Evolutionary conservation across 1,140 invertebrate species (phyloP).

Genomic region (Chrysopa pallens): DNA sequence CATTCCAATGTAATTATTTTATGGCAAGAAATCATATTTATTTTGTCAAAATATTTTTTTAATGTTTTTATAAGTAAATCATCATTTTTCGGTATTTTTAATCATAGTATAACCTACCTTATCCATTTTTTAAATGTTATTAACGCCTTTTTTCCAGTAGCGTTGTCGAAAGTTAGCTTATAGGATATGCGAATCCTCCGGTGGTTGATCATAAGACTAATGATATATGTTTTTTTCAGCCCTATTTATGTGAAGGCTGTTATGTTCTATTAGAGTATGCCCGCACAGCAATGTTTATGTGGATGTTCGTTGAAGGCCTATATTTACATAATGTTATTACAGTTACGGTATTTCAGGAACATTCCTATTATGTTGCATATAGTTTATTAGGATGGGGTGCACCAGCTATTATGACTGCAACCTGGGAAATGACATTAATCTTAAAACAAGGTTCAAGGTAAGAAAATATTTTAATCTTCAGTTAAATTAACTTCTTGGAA

Average conservation of each 20-base stretch:
- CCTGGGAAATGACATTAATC: conserved; percentile 50
- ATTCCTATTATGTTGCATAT: conserved; percentile 50
- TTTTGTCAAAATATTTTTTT: no score
- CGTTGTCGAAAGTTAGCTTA: no score
- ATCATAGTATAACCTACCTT: no score
- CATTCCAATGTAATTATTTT: no score
- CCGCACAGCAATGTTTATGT: conserved; percentile 79
- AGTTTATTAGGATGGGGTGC: conserved; percentile 65
- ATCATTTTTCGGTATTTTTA: no score
- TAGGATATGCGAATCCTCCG: no score
- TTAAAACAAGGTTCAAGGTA: conserved; percentile 1
- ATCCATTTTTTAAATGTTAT: no score
- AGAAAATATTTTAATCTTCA: no score
- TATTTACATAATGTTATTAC: conserved; percentile 76
- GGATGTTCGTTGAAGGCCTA: conserved; percentile 87
- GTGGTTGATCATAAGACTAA: no score
- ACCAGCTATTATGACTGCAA: conserved; percentile 48
- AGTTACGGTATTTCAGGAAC: conserved; percentile 63
- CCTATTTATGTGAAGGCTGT: conserved; percentile 57
- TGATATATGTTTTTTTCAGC: conserved; percentile 43
- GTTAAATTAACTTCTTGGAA: neutral
- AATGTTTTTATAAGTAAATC: no score
- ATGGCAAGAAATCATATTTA: no score
- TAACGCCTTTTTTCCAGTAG: no score
- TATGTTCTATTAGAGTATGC: conserved; percentile 73